A percentile compares a stretch with the other conserved stretches of the same genome.
phyloP scores from a whole-genome alignment of 1,140 invertebrate species.

The Nymphalis io region DNA sequence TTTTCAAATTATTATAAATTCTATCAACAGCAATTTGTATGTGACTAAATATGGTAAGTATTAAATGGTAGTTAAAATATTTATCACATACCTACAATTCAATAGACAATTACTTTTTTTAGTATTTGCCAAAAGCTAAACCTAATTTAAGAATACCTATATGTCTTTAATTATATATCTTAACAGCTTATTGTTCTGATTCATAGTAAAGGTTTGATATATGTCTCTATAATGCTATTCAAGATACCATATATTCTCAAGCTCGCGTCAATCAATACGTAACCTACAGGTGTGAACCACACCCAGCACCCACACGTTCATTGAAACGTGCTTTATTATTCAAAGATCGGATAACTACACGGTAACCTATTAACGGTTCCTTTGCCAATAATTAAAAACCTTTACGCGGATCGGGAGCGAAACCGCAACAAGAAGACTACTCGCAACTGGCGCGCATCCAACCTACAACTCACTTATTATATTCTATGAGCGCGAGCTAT shows the following conservation, averaged over 20 bases:
- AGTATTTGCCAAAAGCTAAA: too few species aligned
- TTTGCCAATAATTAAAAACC: conserved; percentile 68
- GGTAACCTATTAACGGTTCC: conserved; percentile 61
- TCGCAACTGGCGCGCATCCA: conserved; percentile 71
- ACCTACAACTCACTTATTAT: conserved; percentile 77
- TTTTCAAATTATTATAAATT: too few species aligned
- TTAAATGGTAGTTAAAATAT: too few species aligned
- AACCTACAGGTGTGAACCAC: conserved; percentile 46
- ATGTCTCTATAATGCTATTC: too few species aligned
- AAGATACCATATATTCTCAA: neutral
- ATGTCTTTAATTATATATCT: too few species aligned
- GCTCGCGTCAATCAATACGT: conserved; percentile 4
- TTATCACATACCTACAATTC: too few species aligned
- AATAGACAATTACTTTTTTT: too few species aligned
- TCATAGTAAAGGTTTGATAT: too few species aligned
- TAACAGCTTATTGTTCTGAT: too few species aligned
- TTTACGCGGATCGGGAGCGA: conserved; percentile 60
- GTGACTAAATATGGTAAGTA: too few species aligned
- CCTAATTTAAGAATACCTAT: too few species aligned
- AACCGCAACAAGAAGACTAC: conserved; percentile 60
- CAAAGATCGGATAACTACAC: conserved; percentile 44
- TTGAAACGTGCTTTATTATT: conserved; percentile 53
- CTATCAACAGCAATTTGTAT: too few species aligned
- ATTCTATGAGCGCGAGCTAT: conserved; percentile 77
- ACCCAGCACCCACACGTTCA: conserved; percentile 45